Evolutionary conservation across 35 echinoderm and acorn worm genomes (phyloP), one percentile per base, ranked within the genome.

Genomic region (Apostichopus parvimensis): DNA sequence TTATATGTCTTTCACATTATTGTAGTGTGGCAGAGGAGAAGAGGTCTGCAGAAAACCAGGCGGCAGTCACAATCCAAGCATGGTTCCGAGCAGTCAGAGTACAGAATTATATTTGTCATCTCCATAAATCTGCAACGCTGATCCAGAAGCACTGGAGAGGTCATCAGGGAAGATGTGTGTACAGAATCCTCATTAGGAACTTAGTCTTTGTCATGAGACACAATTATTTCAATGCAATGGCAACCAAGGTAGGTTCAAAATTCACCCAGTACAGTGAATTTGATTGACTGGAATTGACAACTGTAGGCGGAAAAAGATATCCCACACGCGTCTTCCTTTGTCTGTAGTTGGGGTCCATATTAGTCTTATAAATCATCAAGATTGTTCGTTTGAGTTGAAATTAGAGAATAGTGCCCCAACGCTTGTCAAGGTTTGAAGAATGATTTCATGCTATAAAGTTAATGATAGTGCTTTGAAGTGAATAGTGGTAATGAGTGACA

Each of bases 101-200:
- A 21, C 34, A 95, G 54, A 26, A 94, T 61, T 98, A 96, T 83
- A 57, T 98, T 54, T 92, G 79, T 78, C 93, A 96, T 81, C 91
- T 98, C 4, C 90, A 98, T 68, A 83, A 73, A 12, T 96, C 94
- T 91, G 97, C 97, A 53, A 98, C 97, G 15, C 91, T 89, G 15
- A 77, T 98, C 21, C 97, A 98, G 76, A 98, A 96, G 91, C 17
- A 90, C 20, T 98, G 97, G 97, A 92, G 97, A 77, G 97, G 97
- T 3, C 79, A 87, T 65, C 57, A 96, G 17, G 97, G 97, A n/a
- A 90, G 97, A 73, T 80, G 75, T n/a, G 59, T 92, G 8, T 95
- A 90, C 68, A 86, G 97, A 79, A 75, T 92, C 8, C 86, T 98
- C 54, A 94, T 98, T 11, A 94, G 79, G 57, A 90, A 94, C 52